Percentiles rank a stretch among this genome's conserved stretches.
These are phyloP conservation scores for Petrocephalus schoutedeni DNA, from an alignment of 2,797 vertebrate genomes.

Conservation along the genomic window DNA sequence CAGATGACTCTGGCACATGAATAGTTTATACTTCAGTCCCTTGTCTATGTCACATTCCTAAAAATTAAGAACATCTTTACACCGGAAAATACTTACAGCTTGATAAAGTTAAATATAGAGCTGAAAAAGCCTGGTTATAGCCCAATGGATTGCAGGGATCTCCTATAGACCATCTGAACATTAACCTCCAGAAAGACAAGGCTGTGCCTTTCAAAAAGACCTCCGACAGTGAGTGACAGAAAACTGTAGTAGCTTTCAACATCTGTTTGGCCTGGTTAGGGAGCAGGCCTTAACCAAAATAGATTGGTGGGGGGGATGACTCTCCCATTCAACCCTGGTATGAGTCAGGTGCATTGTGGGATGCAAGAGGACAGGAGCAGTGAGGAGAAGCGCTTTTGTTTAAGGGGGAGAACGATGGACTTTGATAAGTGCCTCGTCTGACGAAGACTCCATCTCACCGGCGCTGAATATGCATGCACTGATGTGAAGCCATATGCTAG, in stretches of 20 bases:
- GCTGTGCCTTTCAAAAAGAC: neutral
- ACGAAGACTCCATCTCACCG: neutral
- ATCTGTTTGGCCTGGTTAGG: neutral
- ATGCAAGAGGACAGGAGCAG: constrained; percentile 36
- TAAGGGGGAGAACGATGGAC: constrained; percentile 14
- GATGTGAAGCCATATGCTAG: constrained; percentile 61
- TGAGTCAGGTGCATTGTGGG: constrained; percentile 26
- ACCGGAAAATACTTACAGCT: neutral
- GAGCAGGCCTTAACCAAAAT: neutral
- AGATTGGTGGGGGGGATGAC: neutral
- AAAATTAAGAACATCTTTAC: neutral
- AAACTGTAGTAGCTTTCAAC: neutral
- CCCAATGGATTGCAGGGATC: neutral
- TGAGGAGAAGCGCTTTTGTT: neutral
- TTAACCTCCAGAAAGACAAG: neutral
- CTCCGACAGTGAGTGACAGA: neutral
- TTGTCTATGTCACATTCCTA: neutral
- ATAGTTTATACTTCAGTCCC: neutral
- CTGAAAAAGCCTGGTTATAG: neutral
- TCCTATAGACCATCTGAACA: neutral
- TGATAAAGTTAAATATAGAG: neutral
- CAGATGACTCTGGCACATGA: neutral
- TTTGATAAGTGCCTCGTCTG: neutral
- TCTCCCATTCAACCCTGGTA: neutral
- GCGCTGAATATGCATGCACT: constrained; percentile 64